Evolutionary conservation across 1,140 invertebrate genomes (phyloP).

Genomic region (Saccostrea echinata): DNA sequence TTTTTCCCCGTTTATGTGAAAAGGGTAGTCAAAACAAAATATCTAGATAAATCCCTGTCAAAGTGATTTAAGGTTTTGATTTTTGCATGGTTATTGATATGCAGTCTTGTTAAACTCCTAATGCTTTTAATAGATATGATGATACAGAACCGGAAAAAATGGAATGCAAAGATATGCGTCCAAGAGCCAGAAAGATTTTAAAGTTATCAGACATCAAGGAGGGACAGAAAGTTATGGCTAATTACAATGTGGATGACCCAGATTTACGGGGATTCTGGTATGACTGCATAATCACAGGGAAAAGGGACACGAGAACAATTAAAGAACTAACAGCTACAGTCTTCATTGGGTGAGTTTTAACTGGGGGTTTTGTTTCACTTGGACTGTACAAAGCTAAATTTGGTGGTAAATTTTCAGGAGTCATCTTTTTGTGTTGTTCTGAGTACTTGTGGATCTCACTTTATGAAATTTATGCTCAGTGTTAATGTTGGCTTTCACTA

Average conservation of each 20-base stretch:
- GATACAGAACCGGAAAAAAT: slow-evolving; percentile 81
- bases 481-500: too few species aligned
- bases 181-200: slow-evolving; percentile 84
- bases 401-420: too few species aligned
- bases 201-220: slow-evolving; percentile 83
- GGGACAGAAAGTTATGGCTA: slow-evolving; percentile 86
- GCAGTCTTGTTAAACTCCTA: background rate
- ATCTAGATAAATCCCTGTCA: background rate
- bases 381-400: too few species aligned
- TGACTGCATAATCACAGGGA: slow-evolving; percentile 83
- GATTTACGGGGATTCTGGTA: slow-evolving; percentile 88
- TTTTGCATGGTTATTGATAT: background rate
- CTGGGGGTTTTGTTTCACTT: too few species aligned
- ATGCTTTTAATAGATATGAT: slow-evolving; percentile 75
- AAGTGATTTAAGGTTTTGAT: background rate
- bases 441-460: too few species aligned
- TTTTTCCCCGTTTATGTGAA: too few species aligned
- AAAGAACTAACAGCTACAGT: slow-evolving; percentile 78
- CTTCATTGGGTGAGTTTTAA: slow-evolving; percentile 78
- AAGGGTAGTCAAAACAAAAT: too few species aligned
- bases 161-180: slow-evolving; percentile 83
- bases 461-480: too few species aligned
- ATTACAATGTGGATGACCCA: slow-evolving; percentile 88
- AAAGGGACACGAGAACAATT: slow-evolving; percentile 74
- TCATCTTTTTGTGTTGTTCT: too few species aligned